Percentiles rank a stretch among this genome's conserved stretches.
phyloP scores from a whole-genome alignment of 2,797 vertebrate species.

The Limosa lapponica region DNA sequence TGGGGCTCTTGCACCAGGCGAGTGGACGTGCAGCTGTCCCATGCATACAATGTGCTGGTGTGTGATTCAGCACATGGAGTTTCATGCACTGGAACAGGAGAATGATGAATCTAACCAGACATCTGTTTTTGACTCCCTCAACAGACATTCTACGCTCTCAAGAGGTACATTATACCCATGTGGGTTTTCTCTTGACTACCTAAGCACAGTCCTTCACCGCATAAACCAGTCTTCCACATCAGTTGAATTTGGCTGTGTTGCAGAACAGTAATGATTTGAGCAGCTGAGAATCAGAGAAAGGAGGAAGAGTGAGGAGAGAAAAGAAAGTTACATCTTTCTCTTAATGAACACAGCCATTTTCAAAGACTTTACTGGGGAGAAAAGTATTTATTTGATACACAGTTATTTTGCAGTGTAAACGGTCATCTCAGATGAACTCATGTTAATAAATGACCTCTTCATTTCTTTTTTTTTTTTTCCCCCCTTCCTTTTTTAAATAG shows the following conservation, averaged over 20 bases:
- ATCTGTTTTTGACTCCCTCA: not conserved
- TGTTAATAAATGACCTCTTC: not conserved
- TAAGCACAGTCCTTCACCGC: not conserved
- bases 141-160: not conserved
- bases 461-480: not conserved
- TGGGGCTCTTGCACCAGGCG: accelerated
- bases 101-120: not conserved
- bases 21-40: not conserved
- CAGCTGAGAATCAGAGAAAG: not conserved
- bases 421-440: not conserved
- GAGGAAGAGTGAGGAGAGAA: not conserved
- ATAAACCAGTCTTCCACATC: not conserved
- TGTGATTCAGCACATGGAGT: accelerated
- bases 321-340: not conserved
- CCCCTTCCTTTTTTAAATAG: not conserved
- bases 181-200: not conserved
- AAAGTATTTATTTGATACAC: not conserved
- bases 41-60: accelerated
- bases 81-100: not conserved
- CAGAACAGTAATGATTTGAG: constrained; percentile 1
- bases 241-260: not conserved
- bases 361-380: not conserved
- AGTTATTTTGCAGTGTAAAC: not conserved
- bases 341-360: not conserved
- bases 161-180: not conserved